A percentile compares a stretch with the other conserved stretches of the same genome.
phyloP scores from a whole-genome alignment of 2,113 vertebrate species.

The Morone chrysops region DNA sequence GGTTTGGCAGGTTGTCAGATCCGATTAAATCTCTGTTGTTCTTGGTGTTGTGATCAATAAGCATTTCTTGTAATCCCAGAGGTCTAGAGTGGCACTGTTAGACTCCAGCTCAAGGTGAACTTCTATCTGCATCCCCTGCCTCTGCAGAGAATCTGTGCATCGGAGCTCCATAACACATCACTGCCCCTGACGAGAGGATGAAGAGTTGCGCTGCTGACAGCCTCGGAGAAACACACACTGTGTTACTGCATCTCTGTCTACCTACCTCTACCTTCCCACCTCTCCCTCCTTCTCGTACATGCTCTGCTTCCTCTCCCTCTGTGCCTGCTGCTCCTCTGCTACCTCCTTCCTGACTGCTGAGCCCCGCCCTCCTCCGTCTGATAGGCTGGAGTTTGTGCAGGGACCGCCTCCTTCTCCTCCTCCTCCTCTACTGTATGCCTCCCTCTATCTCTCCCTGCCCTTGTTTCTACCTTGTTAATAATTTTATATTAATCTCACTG shows the following conservation, averaged over 20 bases:
- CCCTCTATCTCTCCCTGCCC: constrained; percentile 56
- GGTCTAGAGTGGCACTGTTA: constrained; percentile 54
- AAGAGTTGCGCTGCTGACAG: constrained; percentile 62
- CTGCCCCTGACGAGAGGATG: constrained; percentile 34
- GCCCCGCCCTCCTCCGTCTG: constrained; percentile 55
- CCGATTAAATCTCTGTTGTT: constrained; percentile 18
- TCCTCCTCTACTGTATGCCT: constrained; percentile 39
- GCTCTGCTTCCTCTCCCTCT: constrained; percentile 65
- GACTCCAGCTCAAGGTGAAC: constrained; percentile 75
- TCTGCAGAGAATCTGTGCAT: constrained; percentile 45
- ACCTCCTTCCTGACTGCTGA: constrained; percentile 69
- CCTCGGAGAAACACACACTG: constrained; percentile 74
- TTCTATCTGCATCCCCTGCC: constrained; percentile 60
- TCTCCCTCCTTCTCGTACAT: constrained; percentile 59
- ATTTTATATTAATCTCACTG: constrained; percentile 68
- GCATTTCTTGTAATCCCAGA: constrained; percentile 54
- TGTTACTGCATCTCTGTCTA: constrained; percentile 75
- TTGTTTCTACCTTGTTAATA: constrained; percentile 73
- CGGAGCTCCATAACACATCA: constrained; percentile 40
- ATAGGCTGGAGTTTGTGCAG: constrained; percentile 64
- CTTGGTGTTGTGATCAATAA: not conserved
- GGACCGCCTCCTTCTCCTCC: constrained; percentile 42
- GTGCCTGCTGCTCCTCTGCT: constrained; percentile 66
- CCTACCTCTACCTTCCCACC: constrained; percentile 64
- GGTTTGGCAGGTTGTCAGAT: constrained; percentile 19